phyloP scores from a whole-genome alignment of 53 echinoderm and acorn worm genomes.

The Echinometra lucunter region DNA sequence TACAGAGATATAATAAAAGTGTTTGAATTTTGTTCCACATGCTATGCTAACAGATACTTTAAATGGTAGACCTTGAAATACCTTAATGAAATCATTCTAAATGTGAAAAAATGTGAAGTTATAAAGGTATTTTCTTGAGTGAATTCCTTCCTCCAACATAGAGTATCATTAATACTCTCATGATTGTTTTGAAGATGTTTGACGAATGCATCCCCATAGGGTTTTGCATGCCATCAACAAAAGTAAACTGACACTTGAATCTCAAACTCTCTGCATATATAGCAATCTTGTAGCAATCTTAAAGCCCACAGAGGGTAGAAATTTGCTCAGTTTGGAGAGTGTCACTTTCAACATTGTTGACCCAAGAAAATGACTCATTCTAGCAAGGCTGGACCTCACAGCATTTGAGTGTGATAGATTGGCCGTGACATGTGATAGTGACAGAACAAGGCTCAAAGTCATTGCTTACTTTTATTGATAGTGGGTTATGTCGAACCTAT shows the following conservation, averaged over 20 bases:
- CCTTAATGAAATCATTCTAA: too few species aligned
- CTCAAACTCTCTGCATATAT: slow-evolving; percentile 24
- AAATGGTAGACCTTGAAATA: too few species aligned
- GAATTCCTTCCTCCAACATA: too few species aligned
- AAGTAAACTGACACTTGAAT: background rate
- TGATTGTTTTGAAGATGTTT: background rate
- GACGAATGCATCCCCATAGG: background rate
- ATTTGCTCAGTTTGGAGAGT: slow-evolving; percentile 29
- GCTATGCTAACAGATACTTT: too few species aligned
- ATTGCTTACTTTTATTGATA: slow-evolving; percentile 3
- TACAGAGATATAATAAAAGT: too few species aligned
- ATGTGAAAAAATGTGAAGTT: too few species aligned
- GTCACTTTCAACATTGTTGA: slow-evolving; percentile 36
- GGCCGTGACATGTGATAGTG: slow-evolving; percentile 56
- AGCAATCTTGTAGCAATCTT: background rate
- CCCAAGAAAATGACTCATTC: slow-evolving; percentile 48
- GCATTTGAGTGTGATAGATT: slow-evolving; percentile 52
- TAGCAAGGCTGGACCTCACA: slow-evolving; percentile 37
- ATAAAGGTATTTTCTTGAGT: too few species aligned
- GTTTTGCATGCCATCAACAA: background rate
- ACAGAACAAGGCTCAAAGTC: background rate
- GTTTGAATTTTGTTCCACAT: too few species aligned
- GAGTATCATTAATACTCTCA: background rate
- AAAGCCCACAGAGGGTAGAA: background rate
- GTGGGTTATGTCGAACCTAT: background rate